A percentile compares a stretch with the other conserved stretches of the same genome.
Evolutionary conservation across 2,113 vertebrate species (phyloP).

Genomic region (Echinops telfairi): DNA sequence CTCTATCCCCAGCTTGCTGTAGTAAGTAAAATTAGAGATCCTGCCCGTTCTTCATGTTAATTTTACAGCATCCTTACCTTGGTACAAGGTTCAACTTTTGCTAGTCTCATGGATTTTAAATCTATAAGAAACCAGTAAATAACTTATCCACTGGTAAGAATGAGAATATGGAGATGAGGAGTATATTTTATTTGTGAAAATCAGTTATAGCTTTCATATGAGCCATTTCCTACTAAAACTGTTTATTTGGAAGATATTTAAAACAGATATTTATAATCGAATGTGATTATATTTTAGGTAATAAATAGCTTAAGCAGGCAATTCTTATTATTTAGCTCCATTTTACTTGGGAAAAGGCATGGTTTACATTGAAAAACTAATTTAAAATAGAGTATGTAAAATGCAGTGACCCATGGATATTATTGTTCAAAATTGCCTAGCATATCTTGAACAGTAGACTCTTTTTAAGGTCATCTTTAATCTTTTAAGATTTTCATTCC

Average conservation of each 20-base stretch:
- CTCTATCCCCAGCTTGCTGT: neutral
- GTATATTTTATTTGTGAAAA: neutral
- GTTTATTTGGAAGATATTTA: neutral
- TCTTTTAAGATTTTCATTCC: neutral
- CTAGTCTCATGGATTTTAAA: neutral
- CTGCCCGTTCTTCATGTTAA: neutral
- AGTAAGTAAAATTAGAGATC: neutral
- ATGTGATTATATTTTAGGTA: neutral
- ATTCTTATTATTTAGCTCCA: neutral
- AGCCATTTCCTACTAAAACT: neutral
- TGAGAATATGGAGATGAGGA: neutral
- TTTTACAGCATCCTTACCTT: neutral
- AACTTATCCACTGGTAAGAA: neutral
- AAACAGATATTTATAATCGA: neutral
- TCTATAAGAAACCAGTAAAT: neutral
- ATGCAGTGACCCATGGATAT: neutral
- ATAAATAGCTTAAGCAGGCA: neutral
- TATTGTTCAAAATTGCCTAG: neutral
- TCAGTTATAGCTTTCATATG: neutral
- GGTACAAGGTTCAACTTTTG: neutral
- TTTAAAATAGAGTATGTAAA: neutral
- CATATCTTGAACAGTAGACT: neutral
- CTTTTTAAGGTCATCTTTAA: constrained; percentile 8
- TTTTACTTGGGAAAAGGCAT: neutral
- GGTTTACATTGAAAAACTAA: neutral